These are phyloP conservation scores for Caenorhabditis afra DNA, from an alignment of 2,888 invertebrate genomes.

Conservation along the genomic window DNA sequence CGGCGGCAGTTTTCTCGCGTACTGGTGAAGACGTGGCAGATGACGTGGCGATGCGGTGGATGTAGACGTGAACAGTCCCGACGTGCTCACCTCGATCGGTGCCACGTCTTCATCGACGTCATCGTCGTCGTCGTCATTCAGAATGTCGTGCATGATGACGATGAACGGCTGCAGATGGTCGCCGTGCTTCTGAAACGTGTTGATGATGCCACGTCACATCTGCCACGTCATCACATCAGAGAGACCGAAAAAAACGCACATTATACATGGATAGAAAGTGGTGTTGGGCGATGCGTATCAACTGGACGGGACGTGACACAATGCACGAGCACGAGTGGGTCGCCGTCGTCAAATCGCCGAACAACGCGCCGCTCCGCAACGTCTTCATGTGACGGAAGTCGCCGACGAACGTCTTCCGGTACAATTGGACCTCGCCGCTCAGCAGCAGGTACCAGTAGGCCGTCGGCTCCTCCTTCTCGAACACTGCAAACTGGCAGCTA, in stretches of 20 bases:
- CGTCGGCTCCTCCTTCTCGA: constrained; percentile 74
- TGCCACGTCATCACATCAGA: background rate
- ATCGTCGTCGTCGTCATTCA: constrained; percentile 59
- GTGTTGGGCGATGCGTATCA: constrained; percentile 74
- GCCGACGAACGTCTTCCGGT: constrained; percentile 55
- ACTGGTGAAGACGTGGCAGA: no score
- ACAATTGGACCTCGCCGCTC: constrained; percentile 78
- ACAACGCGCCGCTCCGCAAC: constrained; percentile 72
- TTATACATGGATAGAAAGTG: constrained; percentile 77
- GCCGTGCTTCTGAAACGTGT: constrained; percentile 77
- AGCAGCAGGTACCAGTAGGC: constrained; percentile 78
- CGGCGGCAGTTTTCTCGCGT: background rate
- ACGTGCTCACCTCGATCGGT: constrained; percentile 8
- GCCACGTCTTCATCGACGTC: constrained; percentile 1
- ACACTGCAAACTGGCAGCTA: constrained; percentile 71
- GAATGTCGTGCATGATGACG: constrained; percentile 76
- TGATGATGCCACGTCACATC: constrained; percentile 8
- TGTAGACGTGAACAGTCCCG: constrained; percentile 38
- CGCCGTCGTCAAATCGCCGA: constrained; percentile 75
- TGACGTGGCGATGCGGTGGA: constrained; percentile 15
- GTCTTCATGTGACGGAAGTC: constrained; percentile 59
- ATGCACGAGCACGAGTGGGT: constrained; percentile 77
- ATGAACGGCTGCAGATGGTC: constrained; percentile 77
- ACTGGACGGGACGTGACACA: constrained; percentile 71
- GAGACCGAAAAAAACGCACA: constrained; percentile 65